Conservation (phyloP, 2,113 vertebrate species). For the Macquaria ambigua region DNA sequence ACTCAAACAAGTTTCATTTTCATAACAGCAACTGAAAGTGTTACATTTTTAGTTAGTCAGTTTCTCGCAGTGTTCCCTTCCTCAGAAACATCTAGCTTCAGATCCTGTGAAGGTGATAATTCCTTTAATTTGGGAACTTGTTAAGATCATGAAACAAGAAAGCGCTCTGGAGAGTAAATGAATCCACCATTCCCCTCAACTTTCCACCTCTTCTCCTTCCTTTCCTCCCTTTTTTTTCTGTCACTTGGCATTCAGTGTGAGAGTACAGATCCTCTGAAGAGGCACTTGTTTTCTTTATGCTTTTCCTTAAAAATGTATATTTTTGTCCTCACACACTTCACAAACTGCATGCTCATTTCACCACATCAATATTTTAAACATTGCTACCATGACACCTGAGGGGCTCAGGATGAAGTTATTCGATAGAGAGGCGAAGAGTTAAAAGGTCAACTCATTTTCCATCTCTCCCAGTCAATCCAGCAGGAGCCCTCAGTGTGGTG, state of each 20-base stretch:
- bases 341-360: too few species aligned
- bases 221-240: not conserved
- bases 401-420: too few species aligned
- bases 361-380: too few species aligned
- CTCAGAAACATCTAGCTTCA: not conserved
- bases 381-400: too few species aligned
- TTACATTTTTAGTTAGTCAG: not conserved
- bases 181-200: not conserved
- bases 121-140: constrained; percentile 13
- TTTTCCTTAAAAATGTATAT: not conserved
- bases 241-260: not conserved
- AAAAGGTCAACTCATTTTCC: not conserved
- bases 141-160: constrained; percentile 5
- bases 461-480: not conserved
- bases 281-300: too few species aligned
- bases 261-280: not conserved
- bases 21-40: not conserved
- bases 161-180: not conserved
- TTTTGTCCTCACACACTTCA: too few species aligned
- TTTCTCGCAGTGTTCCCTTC: not conserved
- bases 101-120: constrained; percentile 11
- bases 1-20: not conserved
- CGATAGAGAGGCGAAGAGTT: not conserved
- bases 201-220: not conserved
- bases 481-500: not conserved